A percentile compares a stretch with the other conserved stretches of the same genome.
Conservation (phyloP, 2,888 invertebrate genomes). For the Eurytoma adleriae region DNA sequence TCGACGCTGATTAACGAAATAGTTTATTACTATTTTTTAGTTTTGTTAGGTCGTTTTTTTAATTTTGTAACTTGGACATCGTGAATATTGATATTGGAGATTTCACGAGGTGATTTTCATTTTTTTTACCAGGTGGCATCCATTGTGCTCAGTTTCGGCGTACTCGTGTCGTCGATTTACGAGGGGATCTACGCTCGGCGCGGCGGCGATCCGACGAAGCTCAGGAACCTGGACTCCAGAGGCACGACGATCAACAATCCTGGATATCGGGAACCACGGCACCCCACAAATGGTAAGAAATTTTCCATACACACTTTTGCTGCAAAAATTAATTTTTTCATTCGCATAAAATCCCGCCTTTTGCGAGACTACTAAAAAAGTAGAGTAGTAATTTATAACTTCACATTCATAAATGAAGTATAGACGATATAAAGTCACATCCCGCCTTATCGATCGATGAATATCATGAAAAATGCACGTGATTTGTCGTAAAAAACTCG, state of each 20-base stretch:
- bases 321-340: neutral
- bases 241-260: conserved; percentile 91
- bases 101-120: neutral
- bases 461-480: too few relatives aligned
- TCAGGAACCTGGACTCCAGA: conserved; percentile 79
- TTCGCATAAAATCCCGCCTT: neutral
- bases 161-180: conserved; percentile 88
- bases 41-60: neutral
- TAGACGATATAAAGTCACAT: too few relatives aligned
- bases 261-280: conserved; percentile 84
- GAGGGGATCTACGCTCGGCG: conserved; percentile 88
- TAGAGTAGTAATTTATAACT: too few relatives aligned
- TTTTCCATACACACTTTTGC: conserved; percentile 4
- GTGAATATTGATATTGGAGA: too few relatives aligned
- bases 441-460: too few relatives aligned
- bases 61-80: too few relatives aligned
- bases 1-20: neutral
- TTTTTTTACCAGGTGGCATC: conserved; percentile 82
- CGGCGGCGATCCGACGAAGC: conserved; percentile 88
- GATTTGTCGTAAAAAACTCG: too few relatives aligned
- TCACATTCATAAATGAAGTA: too few relatives aligned
- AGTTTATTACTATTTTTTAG: neutral
- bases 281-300: conserved; percentile 71
- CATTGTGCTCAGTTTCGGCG: conserved; percentile 84
- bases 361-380: too few relatives aligned